These are phyloP conservation scores for Enteromius treurensis DNA, from an alignment of 2,797 vertebrate genomes.

Conservation along the genomic window DNA sequence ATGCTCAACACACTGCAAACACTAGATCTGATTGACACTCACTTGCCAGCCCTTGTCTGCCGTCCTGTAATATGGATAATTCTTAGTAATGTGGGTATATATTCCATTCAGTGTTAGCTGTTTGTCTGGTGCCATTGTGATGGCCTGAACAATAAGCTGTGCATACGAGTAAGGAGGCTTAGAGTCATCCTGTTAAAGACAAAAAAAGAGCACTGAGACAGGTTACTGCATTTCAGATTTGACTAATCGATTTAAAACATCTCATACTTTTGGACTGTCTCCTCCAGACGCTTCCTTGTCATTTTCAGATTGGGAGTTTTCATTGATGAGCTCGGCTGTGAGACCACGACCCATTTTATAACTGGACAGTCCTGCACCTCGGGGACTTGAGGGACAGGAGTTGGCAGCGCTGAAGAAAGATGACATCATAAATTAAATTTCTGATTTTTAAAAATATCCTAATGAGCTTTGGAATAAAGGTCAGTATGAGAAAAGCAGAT, in stretches of 20 bases:
- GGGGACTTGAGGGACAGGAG: constrained; percentile 96
- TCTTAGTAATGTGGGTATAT: constrained; percentile 98
- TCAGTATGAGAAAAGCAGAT: not conserved
- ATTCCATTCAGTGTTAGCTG: constrained; percentile 98
- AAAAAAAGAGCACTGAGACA: not conserved
- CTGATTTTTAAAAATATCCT: not conserved
- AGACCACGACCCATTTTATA: constrained; percentile 91
- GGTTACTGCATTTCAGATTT: not conserved
- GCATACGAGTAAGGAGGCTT: constrained; percentile 98
- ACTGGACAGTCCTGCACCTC: constrained; percentile 93
- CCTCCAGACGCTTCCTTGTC: constrained; percentile 97
- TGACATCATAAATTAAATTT: too few relatives aligned
- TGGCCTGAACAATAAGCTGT: constrained; percentile 97
- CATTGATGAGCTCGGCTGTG: constrained; percentile 91
- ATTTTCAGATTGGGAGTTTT: constrained; percentile 93
- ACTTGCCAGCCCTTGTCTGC: constrained; percentile 99
- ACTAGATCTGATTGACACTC: constrained; percentile 47
- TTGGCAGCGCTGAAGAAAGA: constrained; percentile 88
- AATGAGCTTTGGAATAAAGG: not conserved
- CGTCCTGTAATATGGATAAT: constrained; percentile 97
- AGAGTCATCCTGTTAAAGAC: constrained; percentile 86
- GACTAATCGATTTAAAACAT: not conserved
- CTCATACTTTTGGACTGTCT: constrained; percentile 95
- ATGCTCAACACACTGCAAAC: not conserved
- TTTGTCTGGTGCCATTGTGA: constrained; percentile 95